Evolutionary conservation across 2,888 invertebrate species (phyloP).

Genomic region (Galerucella pusilla): DNA sequence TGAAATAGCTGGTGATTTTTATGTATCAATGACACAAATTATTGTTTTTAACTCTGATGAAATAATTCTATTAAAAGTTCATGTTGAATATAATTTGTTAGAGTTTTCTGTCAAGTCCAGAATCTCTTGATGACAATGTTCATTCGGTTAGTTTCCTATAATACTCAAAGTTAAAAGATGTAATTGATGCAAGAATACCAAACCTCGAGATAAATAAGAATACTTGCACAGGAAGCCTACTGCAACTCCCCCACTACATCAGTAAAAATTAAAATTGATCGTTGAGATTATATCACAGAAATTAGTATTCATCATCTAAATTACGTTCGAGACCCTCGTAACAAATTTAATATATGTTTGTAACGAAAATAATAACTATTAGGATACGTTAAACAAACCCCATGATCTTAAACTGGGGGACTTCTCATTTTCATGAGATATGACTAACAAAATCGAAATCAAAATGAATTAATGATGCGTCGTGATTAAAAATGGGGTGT

Average conservation of each 20-base stretch:
- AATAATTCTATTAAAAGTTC: too few species aligned
- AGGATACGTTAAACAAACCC: conserved; percentile 9
- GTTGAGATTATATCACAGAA: not conserved
- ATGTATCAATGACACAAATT: too few species aligned
- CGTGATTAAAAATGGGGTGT: conserved; percentile 39
- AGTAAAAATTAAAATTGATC: not conserved
- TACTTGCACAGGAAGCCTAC: not conserved
- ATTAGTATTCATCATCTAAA: not conserved
- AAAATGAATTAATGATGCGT: conserved; percentile 35
- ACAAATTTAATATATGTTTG: not conserved
- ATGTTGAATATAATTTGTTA: too few species aligned
- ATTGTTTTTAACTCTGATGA: too few species aligned
- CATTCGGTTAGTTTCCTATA: too few species aligned
- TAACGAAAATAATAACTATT: too few species aligned
- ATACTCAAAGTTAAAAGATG: too few species aligned
- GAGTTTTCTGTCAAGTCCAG: too few species aligned
- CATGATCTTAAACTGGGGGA: conserved; percentile 17
- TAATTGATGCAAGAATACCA: too few species aligned
- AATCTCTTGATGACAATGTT: too few species aligned
- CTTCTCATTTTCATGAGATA: conserved; percentile 14
- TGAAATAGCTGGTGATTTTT: too few species aligned
- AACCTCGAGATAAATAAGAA: not conserved
- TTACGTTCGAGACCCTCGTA: not conserved
- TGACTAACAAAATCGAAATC: conserved; percentile 34
- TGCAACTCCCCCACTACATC: not conserved